Evolutionary conservation across 1,140 invertebrate species (phyloP), one percentile per base, ranked within the genome.

Genomic region (Neotoxoptera formosana): DNA sequence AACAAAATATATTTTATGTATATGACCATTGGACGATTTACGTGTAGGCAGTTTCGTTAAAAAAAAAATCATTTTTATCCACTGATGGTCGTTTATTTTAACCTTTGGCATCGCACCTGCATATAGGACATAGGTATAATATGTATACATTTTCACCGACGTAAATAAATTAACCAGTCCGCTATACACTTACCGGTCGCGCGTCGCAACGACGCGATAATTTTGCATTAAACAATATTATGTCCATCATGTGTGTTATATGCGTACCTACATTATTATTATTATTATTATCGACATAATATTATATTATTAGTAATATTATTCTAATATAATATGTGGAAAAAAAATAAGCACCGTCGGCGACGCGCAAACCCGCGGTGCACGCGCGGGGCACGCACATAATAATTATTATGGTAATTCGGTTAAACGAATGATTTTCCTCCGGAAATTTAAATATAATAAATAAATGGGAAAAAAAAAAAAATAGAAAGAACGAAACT

Each of bases 321-420:
- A n/a, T 76, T 76, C 17, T 76, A 60, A 53, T 53, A 53, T n/a
- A 67, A 14, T 76, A 76, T n/a, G 60, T n/a, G 30, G 60, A 83
- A 83, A 83, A 76, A 81, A 83, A 81, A 81, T 7, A 36, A 41
- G 21, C 36, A 25, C 41, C 84, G 45, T 86, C 84, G 7, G 84
- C 84, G 41, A 30, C 84, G 84, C 84, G 25, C 41, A 1, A 45
- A 67, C 25, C 36, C 41, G 36, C 25, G 9, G 84, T 30, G 41
- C 41, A 45, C 21, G 34, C 34, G 34, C 34, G 23, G 20, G 34
- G 34, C 81, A 34, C 48, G 84, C 21, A 45, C 1, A 41, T 47
- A 17, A 48, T 41, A 41, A 41, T 56, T 25, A 90, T 90, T 90
- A 90, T 60, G 88, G 51, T 90, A 47, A 90, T 90, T 60, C 88